Percentiles rank a stretch among this genome's conserved stretches.
These are phyloP conservation scores for Aphaenogaster ashmeadi DNA, from an alignment of 1,140 invertebrate genomes.

Conservation along the genomic window DNA sequence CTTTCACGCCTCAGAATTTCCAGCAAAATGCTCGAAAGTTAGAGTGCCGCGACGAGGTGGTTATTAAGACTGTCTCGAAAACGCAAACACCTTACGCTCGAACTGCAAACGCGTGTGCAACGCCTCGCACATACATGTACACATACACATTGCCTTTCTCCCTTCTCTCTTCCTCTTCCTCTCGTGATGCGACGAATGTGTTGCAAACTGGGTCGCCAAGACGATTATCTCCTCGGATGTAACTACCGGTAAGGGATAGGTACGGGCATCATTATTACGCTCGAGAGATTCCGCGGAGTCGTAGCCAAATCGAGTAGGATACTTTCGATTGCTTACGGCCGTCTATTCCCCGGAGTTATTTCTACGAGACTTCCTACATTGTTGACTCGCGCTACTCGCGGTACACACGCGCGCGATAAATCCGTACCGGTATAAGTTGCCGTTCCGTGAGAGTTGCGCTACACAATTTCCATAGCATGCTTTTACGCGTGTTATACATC, in stretches of 20 bases:
- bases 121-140: neutral
- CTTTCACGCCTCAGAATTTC: slow-evolving; percentile 42
- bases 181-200: slow-evolving; percentile 12
- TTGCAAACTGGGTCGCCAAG: slow-evolving; percentile 63
- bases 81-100: slow-evolving; percentile 2
- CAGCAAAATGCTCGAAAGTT: slow-evolving; percentile 57
- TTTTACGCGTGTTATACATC: slow-evolving; percentile 37
- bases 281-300: slow-evolving; percentile 66
- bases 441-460: neutral
- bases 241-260: slow-evolving; percentile 64
- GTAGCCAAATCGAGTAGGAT: slow-evolving; percentile 72
- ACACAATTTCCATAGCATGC: slow-evolving; percentile 29
- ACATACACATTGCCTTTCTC: neutral
- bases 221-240: slow-evolving; percentile 70
- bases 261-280: slow-evolving; percentile 65
- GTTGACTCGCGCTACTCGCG: slow-evolving; percentile 66
- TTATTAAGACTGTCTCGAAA: slow-evolving; percentile 66
- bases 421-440: slow-evolving; percentile 19
- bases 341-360: slow-evolving; percentile 64
- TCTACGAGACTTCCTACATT: slow-evolving; percentile 67
- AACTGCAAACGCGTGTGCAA: slow-evolving; percentile 4
- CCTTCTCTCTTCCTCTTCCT: neutral
- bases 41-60: slow-evolving; percentile 7
- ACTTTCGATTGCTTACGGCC: slow-evolving; percentile 72
- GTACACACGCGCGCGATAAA: slow-evolving; percentile 60